Evolutionary conservation across 2,797 vertebrate genomes (phyloP), one percentile per base, ranked within the genome.

Genomic region (Labeo calbasu): DNA sequence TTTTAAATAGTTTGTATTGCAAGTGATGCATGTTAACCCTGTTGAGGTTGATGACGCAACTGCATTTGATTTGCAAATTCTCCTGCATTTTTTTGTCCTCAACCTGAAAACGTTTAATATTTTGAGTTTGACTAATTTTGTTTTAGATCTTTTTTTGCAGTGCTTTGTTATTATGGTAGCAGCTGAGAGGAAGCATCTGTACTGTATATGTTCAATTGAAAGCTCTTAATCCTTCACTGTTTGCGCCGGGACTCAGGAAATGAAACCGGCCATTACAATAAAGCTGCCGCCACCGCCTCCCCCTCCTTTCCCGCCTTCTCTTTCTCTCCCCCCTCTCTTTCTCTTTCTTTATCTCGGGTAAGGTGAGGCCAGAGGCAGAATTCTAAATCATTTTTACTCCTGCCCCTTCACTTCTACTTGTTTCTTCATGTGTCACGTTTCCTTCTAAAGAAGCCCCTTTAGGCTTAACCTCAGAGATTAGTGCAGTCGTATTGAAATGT

Each of bases 141-240:
- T 23, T 69, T 6, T 19, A 68, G 1, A 57, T 15, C 77, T 87
- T 80, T 57, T 57, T 89, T 79, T 85, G 17, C 11, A 36, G 19
- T 89, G 86, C 71, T 89, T 73, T 91, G 87, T 76, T 89, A 71
- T 91, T 86, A 80, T 83, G 90, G 89, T 90, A 25, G 50, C 70
- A 89, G 59, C 87, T 87, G 53, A 76, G 78, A 83, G 83, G 88
- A 90, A 86, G 79, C 46, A 77, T 70, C 59, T 72, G 69, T 75
- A 19, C 55, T 77, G 63, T 80, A 40, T 81, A 82, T 76, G 85
- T 40, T 53, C 59, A 85, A 79, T 78, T 77, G 53, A 86, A 83
- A 88, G 82, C 85, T 36, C 51, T 75, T 77, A 82, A 84, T 80
- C 81, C 82, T 55, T 61, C 50, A 75, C 85, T 86, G 87, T 85